Base-by-base conservation (phyloP, 2,113 vertebrate species). In the Chitala chitala region DNA sequence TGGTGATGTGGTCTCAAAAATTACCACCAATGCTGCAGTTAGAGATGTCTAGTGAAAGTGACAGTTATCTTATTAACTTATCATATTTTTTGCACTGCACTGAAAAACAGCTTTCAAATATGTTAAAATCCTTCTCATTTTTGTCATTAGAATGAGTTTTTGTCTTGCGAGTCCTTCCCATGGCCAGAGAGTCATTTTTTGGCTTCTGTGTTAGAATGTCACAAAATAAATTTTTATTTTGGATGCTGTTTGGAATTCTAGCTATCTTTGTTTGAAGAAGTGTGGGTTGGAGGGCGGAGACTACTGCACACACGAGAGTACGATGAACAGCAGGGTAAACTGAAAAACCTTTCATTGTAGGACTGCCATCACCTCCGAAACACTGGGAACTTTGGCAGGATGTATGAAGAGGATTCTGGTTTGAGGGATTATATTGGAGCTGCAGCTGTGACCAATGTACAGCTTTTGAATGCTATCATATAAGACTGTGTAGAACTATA, bases 341-440 rank as follows among this genome's bases (percentile, higher is more conserved):
- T 53, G 48, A 33, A 51, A 46, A 29, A 64, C 42, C 55, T 73
- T 59, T 73, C 63, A 48, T 59, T 24, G 33, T 51, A 46, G 72
- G 46, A 24, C 59, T 22, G 46, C 44, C 64, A 46, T 22, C 59
- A 50, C 64, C 31, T 9, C 64, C 42, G 31, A 58, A 22, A 56
- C 70, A 5, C 44, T 42, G 56, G 64, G 44, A 46, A 66, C 64
- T 66, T n/a, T 66, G 29, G 22, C 59, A 59, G 59, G 46, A 26
- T 42, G 40, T 58, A 15, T 15, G 66, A 50, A 51, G 56, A n/a
- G n/a, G n/a, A n/a, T n/a, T 17, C 40, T 31, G 40, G 55, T 26
- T n/a, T 13, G 55, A 6, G 3, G 17, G 15, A 20, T 63, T 63
- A 38, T 36, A 4, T 36, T 1, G 59, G 31, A 33, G n/a, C n/a